Conservation (phyloP, 2,888 invertebrate species). For the Zootermopsis nevadensis region DNA sequence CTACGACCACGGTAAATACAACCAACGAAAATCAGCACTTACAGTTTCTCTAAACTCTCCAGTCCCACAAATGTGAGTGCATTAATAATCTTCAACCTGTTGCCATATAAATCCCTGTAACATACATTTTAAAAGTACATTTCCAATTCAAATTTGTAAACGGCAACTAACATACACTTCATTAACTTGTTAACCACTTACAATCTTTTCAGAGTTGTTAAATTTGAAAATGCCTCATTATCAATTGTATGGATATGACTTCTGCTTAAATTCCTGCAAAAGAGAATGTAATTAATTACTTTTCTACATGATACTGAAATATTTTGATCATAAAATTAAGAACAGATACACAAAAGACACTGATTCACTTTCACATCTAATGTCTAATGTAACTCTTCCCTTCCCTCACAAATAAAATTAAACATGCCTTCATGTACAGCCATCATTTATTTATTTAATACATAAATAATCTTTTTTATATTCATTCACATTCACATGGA, state of each 20-base stretch:
- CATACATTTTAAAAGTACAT: background rate
- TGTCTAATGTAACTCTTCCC: too few relatives aligned
- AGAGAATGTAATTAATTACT: conserved; percentile 50
- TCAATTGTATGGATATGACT: conserved; percentile 81
- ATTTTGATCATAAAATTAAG: too few relatives aligned
- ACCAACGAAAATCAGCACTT: conserved; percentile 55
- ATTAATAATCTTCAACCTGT: conserved; percentile 76
- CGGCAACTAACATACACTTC: background rate
- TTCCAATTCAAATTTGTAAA: background rate
- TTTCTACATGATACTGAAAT: too few relatives aligned
- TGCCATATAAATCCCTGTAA: conserved; percentile 72
- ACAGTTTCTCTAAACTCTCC: conserved; percentile 73
- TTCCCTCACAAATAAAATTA: too few relatives aligned
- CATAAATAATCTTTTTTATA: too few relatives aligned
- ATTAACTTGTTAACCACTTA: conserved; percentile 48
- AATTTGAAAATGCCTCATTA: conserved; percentile 79
- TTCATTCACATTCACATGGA: too few relatives aligned
- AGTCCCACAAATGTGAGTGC: conserved; percentile 78
- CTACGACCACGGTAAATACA: too few relatives aligned
- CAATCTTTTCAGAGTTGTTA: conserved; percentile 76
- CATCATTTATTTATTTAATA: too few relatives aligned
- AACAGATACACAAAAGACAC: too few relatives aligned
- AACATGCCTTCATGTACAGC: too few relatives aligned
- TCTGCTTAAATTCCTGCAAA: conserved; percentile 79
- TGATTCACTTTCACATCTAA: too few relatives aligned